Evolutionary conservation across 2,797 vertebrate species (phyloP).

Genomic region (Alca torda): DNA sequence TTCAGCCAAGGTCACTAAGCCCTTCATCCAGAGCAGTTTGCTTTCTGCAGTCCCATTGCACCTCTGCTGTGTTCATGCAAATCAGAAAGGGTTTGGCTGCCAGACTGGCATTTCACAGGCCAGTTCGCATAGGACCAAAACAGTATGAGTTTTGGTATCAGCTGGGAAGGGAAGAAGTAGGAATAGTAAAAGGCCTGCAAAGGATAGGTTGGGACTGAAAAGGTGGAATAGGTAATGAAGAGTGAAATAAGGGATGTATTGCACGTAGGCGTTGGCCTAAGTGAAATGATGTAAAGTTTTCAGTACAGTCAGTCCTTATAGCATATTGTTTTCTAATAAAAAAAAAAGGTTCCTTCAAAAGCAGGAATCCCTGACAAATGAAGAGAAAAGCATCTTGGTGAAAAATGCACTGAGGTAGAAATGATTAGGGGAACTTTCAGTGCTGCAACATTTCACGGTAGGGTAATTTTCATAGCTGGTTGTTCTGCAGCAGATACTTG

Average conservation of each 20-base stretch:
- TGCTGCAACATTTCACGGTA: not conserved
- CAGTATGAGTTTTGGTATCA: not conserved
- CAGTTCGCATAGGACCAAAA: not conserved
- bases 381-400: not conserved
- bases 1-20: conserved; percentile 9
- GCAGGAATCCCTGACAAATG: not conserved
- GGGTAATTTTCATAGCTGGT: not conserved
- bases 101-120: not conserved
- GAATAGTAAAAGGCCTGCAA: not conserved
- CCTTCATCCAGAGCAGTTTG: not conserved
- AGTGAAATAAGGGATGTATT: not conserved
- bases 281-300: not conserved
- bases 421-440: not conserved
- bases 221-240: not conserved
- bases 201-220: not conserved
- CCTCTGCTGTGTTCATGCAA: not conserved
- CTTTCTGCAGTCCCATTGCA: not conserved
- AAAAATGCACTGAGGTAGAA: conserved; percentile 21
- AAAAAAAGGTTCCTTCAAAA: not conserved
- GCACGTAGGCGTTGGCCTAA: not conserved
- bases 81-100: not conserved
- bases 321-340: conserved; percentile 17
- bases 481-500: not conserved
- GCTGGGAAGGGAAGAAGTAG: not conserved
- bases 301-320: not conserved